phyloP scores from a whole-genome alignment of 2,797 vertebrate species.

The Oreortyx pictus region DNA sequence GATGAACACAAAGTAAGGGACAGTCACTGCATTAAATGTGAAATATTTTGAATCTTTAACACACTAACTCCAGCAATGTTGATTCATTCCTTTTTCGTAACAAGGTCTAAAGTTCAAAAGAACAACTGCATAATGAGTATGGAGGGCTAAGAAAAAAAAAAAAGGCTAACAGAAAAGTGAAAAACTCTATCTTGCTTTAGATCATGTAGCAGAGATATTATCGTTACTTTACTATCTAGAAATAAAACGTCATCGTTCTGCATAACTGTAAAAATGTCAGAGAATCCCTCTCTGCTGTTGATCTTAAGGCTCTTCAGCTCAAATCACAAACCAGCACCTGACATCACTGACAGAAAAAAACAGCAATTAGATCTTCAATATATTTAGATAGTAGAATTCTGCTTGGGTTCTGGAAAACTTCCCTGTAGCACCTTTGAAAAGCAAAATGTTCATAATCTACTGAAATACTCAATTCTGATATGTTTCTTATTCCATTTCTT shows the following conservation, averaged over 20 bases:
- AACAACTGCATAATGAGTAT: neutral
- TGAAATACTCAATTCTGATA: neutral
- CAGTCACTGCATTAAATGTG: neutral
- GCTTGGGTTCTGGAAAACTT: neutral
- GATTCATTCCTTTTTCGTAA: neutral
- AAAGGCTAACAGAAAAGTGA: neutral
- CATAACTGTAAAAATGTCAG: neutral
- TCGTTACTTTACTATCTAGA: neutral
- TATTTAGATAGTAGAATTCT: neutral
- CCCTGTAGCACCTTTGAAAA: neutral
- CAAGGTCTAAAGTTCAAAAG: neutral
- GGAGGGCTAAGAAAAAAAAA: neutral
- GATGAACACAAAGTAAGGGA: neutral
- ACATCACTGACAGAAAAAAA: neutral
- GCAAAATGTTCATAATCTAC: neutral
- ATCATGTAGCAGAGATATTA: neutral
- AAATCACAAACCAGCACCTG: neutral
- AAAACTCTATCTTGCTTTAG: neutral
- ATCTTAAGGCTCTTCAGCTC: neutral
- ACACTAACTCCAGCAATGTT: neutral
- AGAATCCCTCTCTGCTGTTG: neutral
- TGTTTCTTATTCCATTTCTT: neutral
- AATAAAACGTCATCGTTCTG: neutral
- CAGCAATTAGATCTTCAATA: neutral
- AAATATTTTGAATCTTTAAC: neutral